phyloP scores from a whole-genome alignment of 2,888 invertebrate species.

The Ceraclea dissimilis region DNA sequence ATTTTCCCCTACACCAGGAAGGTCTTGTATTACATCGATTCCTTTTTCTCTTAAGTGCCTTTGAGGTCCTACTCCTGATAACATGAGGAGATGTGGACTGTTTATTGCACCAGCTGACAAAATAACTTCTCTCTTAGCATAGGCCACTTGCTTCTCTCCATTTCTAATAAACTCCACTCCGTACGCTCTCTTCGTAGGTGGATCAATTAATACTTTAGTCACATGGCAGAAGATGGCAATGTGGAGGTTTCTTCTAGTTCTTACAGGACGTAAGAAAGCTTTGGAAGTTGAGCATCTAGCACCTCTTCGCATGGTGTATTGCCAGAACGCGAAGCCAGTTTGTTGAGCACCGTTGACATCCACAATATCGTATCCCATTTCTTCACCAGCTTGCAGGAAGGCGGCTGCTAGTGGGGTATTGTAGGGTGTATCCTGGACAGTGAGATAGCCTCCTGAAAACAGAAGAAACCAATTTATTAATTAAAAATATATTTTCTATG shows the following conservation, averaged over 20 bases:
- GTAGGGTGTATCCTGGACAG: constrained; percentile 71
- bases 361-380: constrained; percentile 81
- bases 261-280: constrained; percentile 73
- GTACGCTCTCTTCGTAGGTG: constrained; percentile 61
- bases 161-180: constrained; percentile 73
- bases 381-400: constrained; percentile 82
- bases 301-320: constrained; percentile 82
- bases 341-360: constrained; percentile 83
- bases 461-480: too few relatives aligned
- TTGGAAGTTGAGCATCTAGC: constrained; percentile 78
- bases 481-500: background rate
- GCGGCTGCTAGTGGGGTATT: constrained; percentile 78
- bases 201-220: constrained; percentile 68
- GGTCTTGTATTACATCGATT: constrained; percentile 64
- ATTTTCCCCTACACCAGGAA: constrained; percentile 80
- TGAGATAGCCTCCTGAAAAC: constrained; percentile 63
- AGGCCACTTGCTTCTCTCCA: constrained; percentile 52
- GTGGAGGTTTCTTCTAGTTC: constrained; percentile 73
- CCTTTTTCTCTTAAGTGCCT: constrained; percentile 65
- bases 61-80: constrained; percentile 78
- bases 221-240: constrained; percentile 73
- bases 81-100: constrained; percentile 85
- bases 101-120: constrained; percentile 85
- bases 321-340: constrained; percentile 80
- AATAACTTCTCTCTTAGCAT: constrained; percentile 74